Evolutionary conservation across 2,113 vertebrate species (phyloP).

Genomic region (Corvus cornix): DNA sequence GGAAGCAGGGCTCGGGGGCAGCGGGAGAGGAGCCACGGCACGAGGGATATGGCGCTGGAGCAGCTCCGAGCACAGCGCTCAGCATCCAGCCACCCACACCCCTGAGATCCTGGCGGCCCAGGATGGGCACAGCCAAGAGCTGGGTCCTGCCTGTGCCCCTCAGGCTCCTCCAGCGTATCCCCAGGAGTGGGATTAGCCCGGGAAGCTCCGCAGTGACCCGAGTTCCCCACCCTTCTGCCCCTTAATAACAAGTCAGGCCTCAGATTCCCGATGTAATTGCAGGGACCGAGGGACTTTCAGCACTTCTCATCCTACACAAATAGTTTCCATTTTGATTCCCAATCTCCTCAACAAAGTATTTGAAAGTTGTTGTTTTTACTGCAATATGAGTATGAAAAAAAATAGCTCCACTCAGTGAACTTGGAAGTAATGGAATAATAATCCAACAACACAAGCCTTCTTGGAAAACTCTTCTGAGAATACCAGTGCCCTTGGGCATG

Average conservation of each 20-base stretch:
- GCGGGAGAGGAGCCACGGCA: fast-evolving
- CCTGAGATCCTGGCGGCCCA: background rate
- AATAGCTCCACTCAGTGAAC: slow-evolving; percentile 62
- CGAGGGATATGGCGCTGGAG: fast-evolving
- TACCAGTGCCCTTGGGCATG: slow-evolving; percentile 70
- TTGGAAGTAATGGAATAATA: slow-evolving; percentile 74
- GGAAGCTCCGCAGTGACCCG: background rate
- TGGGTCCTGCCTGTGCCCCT: background rate
- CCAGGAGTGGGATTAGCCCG: background rate
- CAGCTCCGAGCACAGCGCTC: fast-evolving
- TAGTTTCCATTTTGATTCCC: slow-evolving; percentile 66
- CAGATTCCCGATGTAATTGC: slow-evolving; percentile 19
- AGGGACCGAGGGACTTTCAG: slow-evolving; percentile 5
- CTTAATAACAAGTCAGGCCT: background rate
- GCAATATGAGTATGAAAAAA: slow-evolving; percentile 73
- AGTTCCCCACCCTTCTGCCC: background rate
- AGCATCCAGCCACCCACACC: background rate
- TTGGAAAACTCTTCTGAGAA: slow-evolving; percentile 71
- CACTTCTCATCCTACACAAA: slow-evolving; percentile 31
- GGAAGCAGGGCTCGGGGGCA: fast-evolving
- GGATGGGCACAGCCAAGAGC: background rate
- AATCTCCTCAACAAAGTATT: slow-evolving; percentile 58
- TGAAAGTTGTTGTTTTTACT: slow-evolving; percentile 74
- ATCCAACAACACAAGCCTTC: slow-evolving; percentile 69
- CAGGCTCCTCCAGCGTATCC: background rate